Conservation (phyloP, 2,113 vertebrate species). For the Bungarus multicinctus region DNA sequence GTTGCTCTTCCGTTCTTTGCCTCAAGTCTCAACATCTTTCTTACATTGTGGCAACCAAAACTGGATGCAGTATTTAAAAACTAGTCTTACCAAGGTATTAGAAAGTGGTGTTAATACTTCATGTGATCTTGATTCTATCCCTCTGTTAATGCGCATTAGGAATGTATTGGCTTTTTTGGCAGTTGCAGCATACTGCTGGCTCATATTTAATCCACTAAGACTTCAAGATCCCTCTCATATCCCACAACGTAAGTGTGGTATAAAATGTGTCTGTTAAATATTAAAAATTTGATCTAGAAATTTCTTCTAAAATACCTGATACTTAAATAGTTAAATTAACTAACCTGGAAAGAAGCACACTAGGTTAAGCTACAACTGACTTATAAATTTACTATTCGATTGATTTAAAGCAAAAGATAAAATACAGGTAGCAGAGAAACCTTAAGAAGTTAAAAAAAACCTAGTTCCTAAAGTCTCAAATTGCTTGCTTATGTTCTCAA, state of each 20-base stretch:
- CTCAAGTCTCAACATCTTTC: too few relatives aligned
- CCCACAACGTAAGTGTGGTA: neutral
- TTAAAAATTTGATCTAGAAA: neutral
- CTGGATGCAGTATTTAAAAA: too few relatives aligned
- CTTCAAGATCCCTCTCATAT: too few relatives aligned
- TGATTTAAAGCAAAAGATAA: neutral
- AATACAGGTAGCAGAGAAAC: constrained; percentile 24
- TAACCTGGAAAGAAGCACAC: rapidly evolving
- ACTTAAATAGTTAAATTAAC: neutral
- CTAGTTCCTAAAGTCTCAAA: neutral
- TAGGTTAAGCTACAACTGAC: neutral
- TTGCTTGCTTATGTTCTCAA: constrained; percentile 26
- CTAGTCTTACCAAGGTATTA: too few relatives aligned
- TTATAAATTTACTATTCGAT: neutral
- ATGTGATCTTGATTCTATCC: too few relatives aligned
- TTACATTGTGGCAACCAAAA: too few relatives aligned
- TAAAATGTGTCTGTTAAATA: neutral
- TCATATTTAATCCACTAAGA: too few relatives aligned
- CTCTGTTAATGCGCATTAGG: too few relatives aligned
- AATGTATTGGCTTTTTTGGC: too few relatives aligned
- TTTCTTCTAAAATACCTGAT: rapidly evolving
- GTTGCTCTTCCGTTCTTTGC: too few relatives aligned
- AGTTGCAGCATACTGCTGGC: too few relatives aligned
- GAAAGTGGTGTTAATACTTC: too few relatives aligned
- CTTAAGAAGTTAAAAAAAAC: constrained; percentile 2